A percentile compares a stretch with the other conserved stretches of the same genome.
Evolutionary conservation across 2,113 vertebrate species (phyloP).

Genomic region (Dunckerocampus dactyliophorus): DNA sequence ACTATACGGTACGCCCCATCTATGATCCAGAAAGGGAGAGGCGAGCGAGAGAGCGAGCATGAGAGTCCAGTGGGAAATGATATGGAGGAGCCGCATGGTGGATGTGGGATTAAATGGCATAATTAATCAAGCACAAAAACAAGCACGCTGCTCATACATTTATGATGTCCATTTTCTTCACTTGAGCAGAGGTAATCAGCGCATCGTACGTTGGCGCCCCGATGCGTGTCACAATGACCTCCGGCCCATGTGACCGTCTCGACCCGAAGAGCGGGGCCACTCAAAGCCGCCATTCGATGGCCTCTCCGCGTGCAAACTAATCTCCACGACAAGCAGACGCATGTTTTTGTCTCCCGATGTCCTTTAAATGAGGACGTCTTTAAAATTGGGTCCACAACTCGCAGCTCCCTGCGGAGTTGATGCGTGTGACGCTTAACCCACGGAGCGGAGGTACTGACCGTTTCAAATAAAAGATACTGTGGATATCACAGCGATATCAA

Average conservation of each 20-base stretch:
- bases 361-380: conserved; percentile 57
- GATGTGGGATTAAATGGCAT: conserved; percentile 80
- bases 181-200: conserved; percentile 72
- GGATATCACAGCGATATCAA: conserved; percentile 4
- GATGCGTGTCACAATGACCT: conserved; percentile 50
- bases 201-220: conserved; percentile 56
- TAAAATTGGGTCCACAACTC: conserved; percentile 65
- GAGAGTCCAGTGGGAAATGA: conserved; percentile 78
- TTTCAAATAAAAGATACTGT: conserved; percentile 14
- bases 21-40: conserved; percentile 65
- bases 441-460: conserved; percentile 5
- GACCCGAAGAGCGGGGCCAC: conserved; percentile 51
- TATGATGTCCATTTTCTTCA: conserved; percentile 77
- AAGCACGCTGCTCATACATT: conserved; percentile 76
- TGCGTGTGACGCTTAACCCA: conserved; percentile 54
- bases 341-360: conserved; percentile 26
- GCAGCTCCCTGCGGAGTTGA: conserved; percentile 48
- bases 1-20: conserved; percentile 58
- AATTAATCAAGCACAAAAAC: conserved; percentile 79
- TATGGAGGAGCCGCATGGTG: conserved; percentile 67
- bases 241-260: conserved; percentile 42
- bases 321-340: conserved; percentile 55
- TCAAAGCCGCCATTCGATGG: conserved; percentile 34
- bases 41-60: conserved; percentile 67
- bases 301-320: conserved; percentile 50